Evolutionary conservation across 2,113 vertebrate species (phyloP), one percentile per base, ranked within the genome.

Genomic region (Lophotis ruficrista): DNA sequence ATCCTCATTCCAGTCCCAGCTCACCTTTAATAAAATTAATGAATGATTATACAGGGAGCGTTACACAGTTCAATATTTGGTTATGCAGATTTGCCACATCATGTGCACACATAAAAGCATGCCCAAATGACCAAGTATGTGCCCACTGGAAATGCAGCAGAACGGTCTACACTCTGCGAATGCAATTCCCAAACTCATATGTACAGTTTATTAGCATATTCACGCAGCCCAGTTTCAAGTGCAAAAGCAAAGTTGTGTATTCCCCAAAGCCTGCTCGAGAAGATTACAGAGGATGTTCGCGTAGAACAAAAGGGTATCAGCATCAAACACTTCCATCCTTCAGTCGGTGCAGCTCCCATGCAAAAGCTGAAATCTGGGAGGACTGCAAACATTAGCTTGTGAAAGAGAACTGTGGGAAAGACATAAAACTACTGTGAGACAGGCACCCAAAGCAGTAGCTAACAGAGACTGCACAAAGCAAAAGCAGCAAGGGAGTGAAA

Each of bases 301-400:
- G 79, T 1, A 95, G 96, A 95, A 95, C 94, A 94, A 96, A 97
- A 96, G 69, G 20, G n/a, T 89, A 93, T 93, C 88, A 65, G 92
- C 76, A 90, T 94, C 88, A 96, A 94, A 93, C 90, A 50, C 65
- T 95, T 83, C 64, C 80, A 71, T 61, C 79, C 28, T 93, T 68
- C 93, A 87, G 77, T 51, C 3, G 3, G 51, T 27, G 51, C 51
- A 81, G 56, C 72, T 89, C 64, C 76, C 61, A 50, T 33, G 57
- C 56, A 90, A 92, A 83, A 87, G 45, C 38, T 78, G 45, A 83
- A 87, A 82, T 82, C 72, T 79, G 31, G 51, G 76, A 95, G 85
- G 79, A 94, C 0, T 93, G 88, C 27, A 84, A 84, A 81, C 56
- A 60, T 78, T 13, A 84, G 31, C 38, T 84, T 71, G 51, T 78